Evolutionary conservation across 1,140 invertebrate genomes (phyloP).

Genomic region (Ephestia elutella): DNA sequence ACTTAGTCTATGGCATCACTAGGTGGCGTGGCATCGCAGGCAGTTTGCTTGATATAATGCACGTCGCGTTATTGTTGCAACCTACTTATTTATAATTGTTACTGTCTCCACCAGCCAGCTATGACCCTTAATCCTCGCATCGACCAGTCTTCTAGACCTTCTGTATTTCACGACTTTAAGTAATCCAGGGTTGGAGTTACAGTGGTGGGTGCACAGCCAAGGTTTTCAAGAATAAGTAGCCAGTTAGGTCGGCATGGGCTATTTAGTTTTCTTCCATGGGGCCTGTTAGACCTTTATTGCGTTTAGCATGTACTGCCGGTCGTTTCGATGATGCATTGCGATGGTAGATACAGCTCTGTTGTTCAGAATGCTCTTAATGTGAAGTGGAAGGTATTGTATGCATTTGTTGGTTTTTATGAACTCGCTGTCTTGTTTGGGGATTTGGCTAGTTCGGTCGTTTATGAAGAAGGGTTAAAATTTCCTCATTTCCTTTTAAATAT

Average conservation of each 20-base stretch:
- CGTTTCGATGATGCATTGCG: slow-evolving; percentile 43
- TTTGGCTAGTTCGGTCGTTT: not conserved
- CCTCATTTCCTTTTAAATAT: no score
- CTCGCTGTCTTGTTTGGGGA: not conserved
- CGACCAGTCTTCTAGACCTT: slow-evolving; percentile 11
- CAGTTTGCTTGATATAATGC: slow-evolving; percentile 72
- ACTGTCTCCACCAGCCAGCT: slow-evolving; percentile 40
- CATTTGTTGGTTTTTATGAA: not conserved
- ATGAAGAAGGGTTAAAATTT: no score
- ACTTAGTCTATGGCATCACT: slow-evolving; percentile 48
- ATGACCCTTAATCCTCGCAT: slow-evolving; percentile 31
- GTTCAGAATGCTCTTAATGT: slow-evolving; percentile 2
- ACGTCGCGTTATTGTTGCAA: slow-evolving; percentile 70
- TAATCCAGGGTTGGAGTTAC: slow-evolving; percentile 26
- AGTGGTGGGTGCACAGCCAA: slow-evolving; percentile 40
- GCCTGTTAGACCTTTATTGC: slow-evolving; percentile 63
- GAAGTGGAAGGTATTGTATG: not conserved
- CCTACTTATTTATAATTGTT: slow-evolving; percentile 74
- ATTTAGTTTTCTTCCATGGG: slow-evolving; percentile 70
- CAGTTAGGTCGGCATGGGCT: slow-evolving; percentile 65
- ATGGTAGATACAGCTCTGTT: slow-evolving; percentile 23
- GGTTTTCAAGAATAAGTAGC: slow-evolving; percentile 47
- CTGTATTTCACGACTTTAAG: not conserved
- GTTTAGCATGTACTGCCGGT: slow-evolving; percentile 41
- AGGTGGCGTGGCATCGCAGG: slow-evolving; percentile 66